Conservation (phyloP, 2,113 vertebrate genomes). For the Trichomycterus rosablanca region DNA sequence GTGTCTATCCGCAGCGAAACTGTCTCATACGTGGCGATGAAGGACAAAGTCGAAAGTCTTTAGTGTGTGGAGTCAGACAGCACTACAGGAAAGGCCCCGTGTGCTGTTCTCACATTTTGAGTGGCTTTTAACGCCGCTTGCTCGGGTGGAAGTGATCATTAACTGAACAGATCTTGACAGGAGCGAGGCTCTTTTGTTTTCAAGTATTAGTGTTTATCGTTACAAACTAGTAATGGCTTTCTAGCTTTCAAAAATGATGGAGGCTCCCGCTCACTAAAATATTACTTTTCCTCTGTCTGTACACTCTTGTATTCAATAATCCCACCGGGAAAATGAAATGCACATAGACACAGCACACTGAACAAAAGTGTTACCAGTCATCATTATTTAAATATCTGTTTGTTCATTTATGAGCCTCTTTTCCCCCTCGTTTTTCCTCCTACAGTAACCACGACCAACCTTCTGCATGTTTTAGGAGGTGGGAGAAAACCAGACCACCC, state of each 20-base stretch:
- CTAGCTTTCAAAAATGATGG: constrained; percentile 31
- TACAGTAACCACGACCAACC: too few species aligned
- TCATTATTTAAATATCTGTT: too few species aligned
- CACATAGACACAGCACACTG: too few species aligned
- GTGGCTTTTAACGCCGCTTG: constrained; percentile 43
- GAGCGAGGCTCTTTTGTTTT: constrained; percentile 42
- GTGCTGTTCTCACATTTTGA: constrained; percentile 42
- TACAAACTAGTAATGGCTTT: constrained; percentile 36
- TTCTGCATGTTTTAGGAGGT: too few species aligned
- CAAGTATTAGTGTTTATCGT: constrained; percentile 38
- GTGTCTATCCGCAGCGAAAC: not conserved
- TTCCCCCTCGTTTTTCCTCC: too few species aligned
- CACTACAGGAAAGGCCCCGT: constrained; percentile 23
- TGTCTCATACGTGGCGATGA: not conserved
- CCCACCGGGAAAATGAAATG: not conserved
- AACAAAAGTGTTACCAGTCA: too few species aligned
- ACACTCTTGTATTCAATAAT: not conserved
- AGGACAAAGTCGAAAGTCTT: constrained; percentile 25
- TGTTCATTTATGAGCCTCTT: too few species aligned
- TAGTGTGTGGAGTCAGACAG: constrained; percentile 28
- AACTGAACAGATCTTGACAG: constrained; percentile 48
- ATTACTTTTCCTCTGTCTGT: constrained; percentile 30
- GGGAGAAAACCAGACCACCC: too few species aligned
- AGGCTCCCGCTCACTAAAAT: not conserved
- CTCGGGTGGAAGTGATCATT: constrained; percentile 44